Conservation (phyloP, 2,113 vertebrate genomes). For the Hemiprocne comata region DNA sequence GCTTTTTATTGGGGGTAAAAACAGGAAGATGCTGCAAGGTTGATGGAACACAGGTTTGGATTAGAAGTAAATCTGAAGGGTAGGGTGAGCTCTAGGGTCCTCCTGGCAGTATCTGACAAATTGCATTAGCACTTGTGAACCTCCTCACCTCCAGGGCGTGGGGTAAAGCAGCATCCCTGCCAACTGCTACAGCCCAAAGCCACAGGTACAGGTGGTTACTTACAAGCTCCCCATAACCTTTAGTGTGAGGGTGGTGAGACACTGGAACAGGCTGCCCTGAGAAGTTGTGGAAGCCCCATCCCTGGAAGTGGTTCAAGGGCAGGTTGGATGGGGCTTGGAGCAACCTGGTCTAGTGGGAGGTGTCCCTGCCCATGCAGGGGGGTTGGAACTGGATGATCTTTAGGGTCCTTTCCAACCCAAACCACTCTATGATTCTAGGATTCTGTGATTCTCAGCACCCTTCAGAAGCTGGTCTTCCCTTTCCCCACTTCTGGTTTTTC, state of each 20-base stretch:
- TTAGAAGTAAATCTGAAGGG: not conserved
- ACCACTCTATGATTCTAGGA: too few relatives aligned
- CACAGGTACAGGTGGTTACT: not conserved
- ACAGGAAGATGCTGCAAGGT: not conserved
- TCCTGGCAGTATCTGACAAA: not conserved
- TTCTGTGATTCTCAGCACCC: not conserved
- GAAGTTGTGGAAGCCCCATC: too few relatives aligned
- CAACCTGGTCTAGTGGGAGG: too few relatives aligned
- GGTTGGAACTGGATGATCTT: too few relatives aligned
- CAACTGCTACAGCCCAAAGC: not conserved
- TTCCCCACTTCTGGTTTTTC: not conserved
- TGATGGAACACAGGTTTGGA: not conserved
- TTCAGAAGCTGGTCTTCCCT: not conserved
- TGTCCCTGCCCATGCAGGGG: not conserved
- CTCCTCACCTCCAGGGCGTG: not conserved
- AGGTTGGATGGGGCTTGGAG: too few relatives aligned
- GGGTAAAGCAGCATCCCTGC: not conserved
- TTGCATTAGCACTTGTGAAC: not conserved
- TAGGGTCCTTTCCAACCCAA: too few relatives aligned
- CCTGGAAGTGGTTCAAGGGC: too few relatives aligned
- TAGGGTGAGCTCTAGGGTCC: not conserved
- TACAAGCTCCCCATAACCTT: not conserved
- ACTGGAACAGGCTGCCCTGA: too few relatives aligned
- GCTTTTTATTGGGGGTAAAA: not conserved
- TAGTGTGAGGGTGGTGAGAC: too few relatives aligned